These are phyloP conservation scores for Callaeas wilsoni DNA, from an alignment of 2,113 vertebrate genomes.

Conservation along the genomic window DNA sequence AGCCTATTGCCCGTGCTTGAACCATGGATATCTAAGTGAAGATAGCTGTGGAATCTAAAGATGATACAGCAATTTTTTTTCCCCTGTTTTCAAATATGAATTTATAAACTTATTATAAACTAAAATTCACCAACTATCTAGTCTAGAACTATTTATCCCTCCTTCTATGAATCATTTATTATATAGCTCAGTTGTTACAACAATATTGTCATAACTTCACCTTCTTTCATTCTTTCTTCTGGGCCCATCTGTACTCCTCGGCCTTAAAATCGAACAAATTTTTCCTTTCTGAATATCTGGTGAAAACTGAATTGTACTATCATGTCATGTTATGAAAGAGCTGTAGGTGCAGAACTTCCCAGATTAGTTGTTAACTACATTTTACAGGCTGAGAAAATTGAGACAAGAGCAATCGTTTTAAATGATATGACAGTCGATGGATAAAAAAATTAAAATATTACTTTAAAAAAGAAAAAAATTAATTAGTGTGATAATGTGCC, in stretches of 20 bases:
- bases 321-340: background rate
- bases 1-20: background rate
- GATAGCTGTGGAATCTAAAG: background rate
- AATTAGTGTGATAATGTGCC: background rate
- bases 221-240: background rate
- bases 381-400: background rate
- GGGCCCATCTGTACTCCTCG: background rate
- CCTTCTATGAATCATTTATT: background rate
- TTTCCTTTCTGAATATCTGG: background rate
- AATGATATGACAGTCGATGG: accelerated
- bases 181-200: background rate
- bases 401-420: background rate
- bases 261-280: background rate
- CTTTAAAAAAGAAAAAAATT: background rate
- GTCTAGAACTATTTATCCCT: background rate
- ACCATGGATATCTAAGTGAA: background rate
- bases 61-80: background rate
- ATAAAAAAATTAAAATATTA: background rate
- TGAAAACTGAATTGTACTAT: background rate
- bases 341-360: background rate
- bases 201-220: background rate
- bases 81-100: background rate
- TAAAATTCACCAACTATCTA: background rate
- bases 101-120: background rate
- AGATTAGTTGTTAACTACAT: background rate